Base-by-base conservation (phyloP, 2,888 invertebrate species). In the Schrankia costaestrigalis region DNA sequence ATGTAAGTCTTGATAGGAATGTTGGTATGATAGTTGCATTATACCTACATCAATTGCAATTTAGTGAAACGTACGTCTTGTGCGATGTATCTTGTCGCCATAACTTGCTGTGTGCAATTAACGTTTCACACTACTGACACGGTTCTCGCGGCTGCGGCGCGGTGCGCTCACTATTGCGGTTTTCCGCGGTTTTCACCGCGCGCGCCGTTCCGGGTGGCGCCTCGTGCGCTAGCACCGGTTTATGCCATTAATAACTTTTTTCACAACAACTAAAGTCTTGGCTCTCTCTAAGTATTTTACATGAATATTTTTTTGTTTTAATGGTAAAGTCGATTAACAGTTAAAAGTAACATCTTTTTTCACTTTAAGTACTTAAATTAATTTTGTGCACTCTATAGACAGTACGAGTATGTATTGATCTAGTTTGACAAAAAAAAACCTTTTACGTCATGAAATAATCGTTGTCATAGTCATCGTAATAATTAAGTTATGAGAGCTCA, bases 101-200 rank as follows among this genome's bases (percentile, higher is more conserved):
- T 72, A 67, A 73, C 70, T 77, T 65, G 71, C 71, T 60, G 64
- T 58, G 63, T 65, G 80, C 77, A 84, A 85, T 83, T 85, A 85
- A 78, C 76, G 78, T 82, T 84, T 83, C 81, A 84, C 85, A 84
- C 87, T 84, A 86, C 82, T 87, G 85, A 87, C 87, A 87, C 85
- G 85, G 82, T 86, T 87, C 83, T 80, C 80, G 77, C 75, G 74
- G 64, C 70, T 64, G 58, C 48, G 62, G 59, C 58, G 59, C 58
- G 53, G 60, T 58, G 70, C 69, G 72, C 61, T 74, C 65, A 64
- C 72, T 72, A 72, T 85, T 85, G 87, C 87, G 87, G 86, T 86
- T 85, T 84, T 81, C 82, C 82, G 83, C 78, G 77, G 75, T 79
- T 85, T 86, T 83, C 85, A 70, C 86, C 79, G 78, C 80, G 72